Evolutionary conservation across 1,140 invertebrate species (phyloP), one percentile per base, ranked within the genome.

Genomic region (Limonius californicus): DNA sequence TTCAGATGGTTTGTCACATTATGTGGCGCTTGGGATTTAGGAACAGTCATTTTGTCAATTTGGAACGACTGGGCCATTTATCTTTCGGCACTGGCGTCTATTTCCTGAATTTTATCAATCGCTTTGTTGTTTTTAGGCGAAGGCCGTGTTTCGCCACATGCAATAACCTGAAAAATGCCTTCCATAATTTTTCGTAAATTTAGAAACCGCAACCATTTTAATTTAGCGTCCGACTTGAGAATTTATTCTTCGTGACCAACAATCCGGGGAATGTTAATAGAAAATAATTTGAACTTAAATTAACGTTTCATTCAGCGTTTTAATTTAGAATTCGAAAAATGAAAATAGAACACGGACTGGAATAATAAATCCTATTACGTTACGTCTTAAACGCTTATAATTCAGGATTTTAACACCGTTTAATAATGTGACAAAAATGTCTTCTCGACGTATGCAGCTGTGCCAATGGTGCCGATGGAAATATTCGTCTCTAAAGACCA

Each of bases 351-450:
- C n/a, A 39, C 23, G n/a, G 35, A 11, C 11, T 12, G n/a, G 7
- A 39, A 39, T 39, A 39, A 39, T 39, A 50, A 50, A 50, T 50
- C 45, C 45, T 50, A 50, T 50, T 50, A 50, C 45, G 45, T 50
- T 50, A 50, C 45, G 16, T 18, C 20, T 50, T 50, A 50, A 50
- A 50, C 19, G 45, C 45, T 18, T 50, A 50, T 50, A 50, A 50
- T 50, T 50, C 45, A 50, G 45, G 16, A 50, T 50, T 50, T 50
- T 50, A 50, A 50, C 45, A 50, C 45, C 45, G 45, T 50, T 50
- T 50, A 50, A 50, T 50, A 50, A 50, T 18, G 45, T 50, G 45
- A 50, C 45, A 50, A 50, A 50, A 50, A 50, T 50, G 45, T 50
- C 19, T 50, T 50, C 45, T 4, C 16, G 45, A 50, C 45, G 19